Evolutionary conservation across 1,140 invertebrate species (phyloP).

Genomic region (Brachionus asplanchnoidis): DNA sequence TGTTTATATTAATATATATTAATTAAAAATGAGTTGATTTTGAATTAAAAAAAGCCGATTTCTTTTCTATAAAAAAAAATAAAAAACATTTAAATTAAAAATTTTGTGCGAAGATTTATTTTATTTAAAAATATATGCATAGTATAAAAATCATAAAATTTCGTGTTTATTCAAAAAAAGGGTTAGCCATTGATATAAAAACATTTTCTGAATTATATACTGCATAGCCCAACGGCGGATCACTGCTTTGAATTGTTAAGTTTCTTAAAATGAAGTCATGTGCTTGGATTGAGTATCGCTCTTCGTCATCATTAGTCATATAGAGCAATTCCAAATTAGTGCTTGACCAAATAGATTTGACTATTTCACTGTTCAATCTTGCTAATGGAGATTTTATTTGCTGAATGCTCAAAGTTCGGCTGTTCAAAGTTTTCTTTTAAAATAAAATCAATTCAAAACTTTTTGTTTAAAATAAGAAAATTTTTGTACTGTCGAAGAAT

Average conservation of each 20-base stretch:
- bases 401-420: conserved; percentile 55
- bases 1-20: no score
- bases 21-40: no score
- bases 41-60: no score
- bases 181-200: conserved; percentile 42
- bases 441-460: conserved; percentile 32
- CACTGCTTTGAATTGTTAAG: conserved; percentile 60
- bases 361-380: conserved; percentile 55
- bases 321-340: conserved; percentile 60
- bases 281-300: conserved; percentile 62
- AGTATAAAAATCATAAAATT: no score
- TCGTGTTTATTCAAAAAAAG: conserved; percentile 19
- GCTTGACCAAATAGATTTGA: conserved; percentile 60
- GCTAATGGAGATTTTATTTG: conserved; percentile 56
- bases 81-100: no score
- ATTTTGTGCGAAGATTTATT: no score
- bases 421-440: conserved; percentile 54
- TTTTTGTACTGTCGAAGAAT: conserved; percentile 49
- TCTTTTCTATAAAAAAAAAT: no score
- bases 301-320: conserved; percentile 62
- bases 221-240: conserved; percentile 61
- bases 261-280: conserved; percentile 59
- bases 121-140: no score
- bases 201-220: conserved; percentile 57
- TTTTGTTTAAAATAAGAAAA: not conserved